Percentiles rank a stretch among this genome's conserved stretches.
Evolutionary conservation across 2,113 vertebrate species (phyloP).

Genomic region (Strix aluco): DNA sequence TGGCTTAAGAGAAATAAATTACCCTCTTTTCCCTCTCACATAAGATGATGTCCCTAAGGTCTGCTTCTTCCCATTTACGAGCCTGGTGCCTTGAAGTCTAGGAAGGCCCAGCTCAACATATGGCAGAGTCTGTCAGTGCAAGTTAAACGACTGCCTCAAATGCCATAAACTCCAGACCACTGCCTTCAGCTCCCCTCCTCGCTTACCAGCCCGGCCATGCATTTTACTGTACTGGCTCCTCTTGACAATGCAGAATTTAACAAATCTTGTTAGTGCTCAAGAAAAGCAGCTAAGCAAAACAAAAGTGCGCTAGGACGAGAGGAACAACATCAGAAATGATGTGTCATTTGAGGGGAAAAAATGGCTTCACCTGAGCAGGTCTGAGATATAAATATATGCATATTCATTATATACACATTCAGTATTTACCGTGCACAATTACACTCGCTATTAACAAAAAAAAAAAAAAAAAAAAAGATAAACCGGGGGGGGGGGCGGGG

Average conservation of each 20-base stretch:
- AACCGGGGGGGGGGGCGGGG: fast-evolving
- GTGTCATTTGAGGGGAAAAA: background rate
- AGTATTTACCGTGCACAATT: background rate
- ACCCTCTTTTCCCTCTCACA: background rate
- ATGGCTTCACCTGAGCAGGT: slow-evolving; percentile 27
- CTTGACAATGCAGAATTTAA: background rate
- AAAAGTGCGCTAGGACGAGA: background rate
- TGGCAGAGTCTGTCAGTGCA: background rate
- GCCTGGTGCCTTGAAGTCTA: slow-evolving; percentile 39
- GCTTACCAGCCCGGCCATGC: background rate
- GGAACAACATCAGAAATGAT: background rate
- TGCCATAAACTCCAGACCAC: background rate
- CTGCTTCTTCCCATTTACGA: background rate
- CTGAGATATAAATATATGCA: background rate
- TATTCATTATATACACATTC: fast-evolving
- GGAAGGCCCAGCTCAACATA: slow-evolving; percentile 30
- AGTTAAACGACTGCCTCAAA: slow-evolving; percentile 1
- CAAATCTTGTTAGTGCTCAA: background rate
- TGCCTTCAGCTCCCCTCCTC: background rate
- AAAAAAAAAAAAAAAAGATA: background rate
- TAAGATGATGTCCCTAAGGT: slow-evolving; percentile 16
- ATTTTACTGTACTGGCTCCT: background rate
- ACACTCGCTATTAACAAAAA: too few species aligned
- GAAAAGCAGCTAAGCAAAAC: background rate
- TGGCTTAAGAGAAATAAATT: background rate